Evolutionary conservation across 2,113 vertebrate genomes (phyloP).

Genomic region (Ginglymostoma cirratum): DNA sequence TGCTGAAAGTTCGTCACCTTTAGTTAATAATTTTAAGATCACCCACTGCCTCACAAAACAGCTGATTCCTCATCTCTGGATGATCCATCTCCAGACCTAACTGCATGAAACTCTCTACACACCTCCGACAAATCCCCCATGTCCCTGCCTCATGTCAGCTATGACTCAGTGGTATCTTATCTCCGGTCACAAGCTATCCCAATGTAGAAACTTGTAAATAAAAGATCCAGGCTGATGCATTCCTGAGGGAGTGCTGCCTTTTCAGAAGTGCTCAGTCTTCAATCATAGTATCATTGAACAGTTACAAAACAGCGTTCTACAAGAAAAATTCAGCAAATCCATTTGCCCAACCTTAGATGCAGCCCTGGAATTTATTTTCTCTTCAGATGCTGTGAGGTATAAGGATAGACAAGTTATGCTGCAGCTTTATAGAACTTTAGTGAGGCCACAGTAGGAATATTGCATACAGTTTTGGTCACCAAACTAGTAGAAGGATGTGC

Average conservation of each 20-base stretch:
- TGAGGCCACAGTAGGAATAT: too few species aligned
- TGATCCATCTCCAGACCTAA: neutral
- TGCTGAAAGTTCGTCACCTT: neutral
- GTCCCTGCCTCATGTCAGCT: neutral
- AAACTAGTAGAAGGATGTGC: too few species aligned
- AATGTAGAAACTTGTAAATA: neutral
- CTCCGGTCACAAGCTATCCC: neutral
- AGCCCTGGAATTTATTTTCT: too few species aligned
- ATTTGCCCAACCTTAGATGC: neutral
- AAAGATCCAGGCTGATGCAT: neutral
- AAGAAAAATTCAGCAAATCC: neutral
- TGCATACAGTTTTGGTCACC: too few species aligned
- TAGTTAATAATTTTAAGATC: neutral
- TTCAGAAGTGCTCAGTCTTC: neutral
- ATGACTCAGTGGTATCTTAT: neutral
- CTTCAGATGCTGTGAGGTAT: neutral
- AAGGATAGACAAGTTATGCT: too few species aligned
- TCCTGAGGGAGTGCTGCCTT: neutral
- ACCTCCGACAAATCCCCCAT: neutral
- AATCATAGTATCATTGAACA: neutral
- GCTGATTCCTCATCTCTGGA: neutral
- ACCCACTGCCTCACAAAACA: neutral
- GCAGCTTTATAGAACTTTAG: too few species aligned
- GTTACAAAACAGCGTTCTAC: neutral
- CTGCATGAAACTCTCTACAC: neutral